Evolutionary conservation across 2,113 vertebrate genomes (phyloP), one percentile per base, ranked within the genome.

Genomic region (Mesocricetus auratus): DNA sequence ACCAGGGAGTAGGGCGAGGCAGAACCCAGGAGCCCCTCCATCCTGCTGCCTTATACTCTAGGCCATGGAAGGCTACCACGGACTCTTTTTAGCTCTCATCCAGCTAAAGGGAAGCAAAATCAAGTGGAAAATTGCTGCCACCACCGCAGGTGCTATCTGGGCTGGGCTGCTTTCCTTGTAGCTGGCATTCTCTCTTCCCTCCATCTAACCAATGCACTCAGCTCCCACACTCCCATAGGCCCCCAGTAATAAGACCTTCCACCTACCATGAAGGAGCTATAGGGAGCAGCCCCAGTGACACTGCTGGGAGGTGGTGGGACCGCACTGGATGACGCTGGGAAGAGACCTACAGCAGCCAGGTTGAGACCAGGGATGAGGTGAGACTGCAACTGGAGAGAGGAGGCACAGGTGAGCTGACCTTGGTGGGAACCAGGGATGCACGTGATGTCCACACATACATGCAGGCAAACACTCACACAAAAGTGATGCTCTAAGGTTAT

Each of bases 331-430:
- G 99, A 99, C 86, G 99, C 99, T 45, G 99, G 99, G 97, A 99
- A 99, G 60, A 99, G 99, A 13, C 99, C 99, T 0, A 99, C 99
- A 0, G 99, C 99, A 0, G 99, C 99, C 74, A 99, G 97, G 98
- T 99, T 99, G 29, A 99, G 98, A 22, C 99, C 99, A 1, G 99
- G 99, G 94, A 99, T 99, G 98, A 99, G 99, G 95, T 99, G 99
- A 29, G 99, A 99, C 96, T 99, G 99, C 97, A 99, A 97, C 99
- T 99, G 97, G 29, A 21, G 92, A 93, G 13, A 53, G 0, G 1
- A 60, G 47, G 58, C 26, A 24, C n/a, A 53, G 0, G 71, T 97
- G 66, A 93, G 94, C 64, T 9, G 17, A 47, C 47, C 75, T 78
- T 29, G 11, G 42, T 19, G 29, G 29, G 47, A 53, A 79, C 16